Evolutionary conservation across 2,113 vertebrate species (phyloP).

Genomic region (Vulpes ferrilata): DNA sequence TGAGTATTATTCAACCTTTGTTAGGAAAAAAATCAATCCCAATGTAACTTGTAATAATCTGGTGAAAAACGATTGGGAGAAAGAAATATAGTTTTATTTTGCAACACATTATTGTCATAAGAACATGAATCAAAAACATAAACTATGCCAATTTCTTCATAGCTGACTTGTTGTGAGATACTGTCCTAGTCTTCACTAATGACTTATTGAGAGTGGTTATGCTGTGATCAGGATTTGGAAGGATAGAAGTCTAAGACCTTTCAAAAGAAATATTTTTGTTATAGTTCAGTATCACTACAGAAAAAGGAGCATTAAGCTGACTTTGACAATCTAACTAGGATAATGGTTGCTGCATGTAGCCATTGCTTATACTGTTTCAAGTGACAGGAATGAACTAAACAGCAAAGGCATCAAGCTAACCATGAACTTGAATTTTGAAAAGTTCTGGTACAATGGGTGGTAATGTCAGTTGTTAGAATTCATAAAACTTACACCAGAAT

Average conservation of each 20-base stretch:
- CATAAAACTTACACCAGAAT: not conserved
- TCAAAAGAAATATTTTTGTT: conserved; percentile 84
- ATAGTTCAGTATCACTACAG: conserved; percentile 79
- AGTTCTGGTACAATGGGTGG: conserved; percentile 72
- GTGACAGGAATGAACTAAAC: conserved; percentile 76
- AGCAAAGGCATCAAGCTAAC: conserved; percentile 72
- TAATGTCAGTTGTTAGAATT: conserved; percentile 63
- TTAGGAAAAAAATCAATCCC: conserved; percentile 61
- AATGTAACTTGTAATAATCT: conserved; percentile 71
- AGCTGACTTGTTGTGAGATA: conserved; percentile 84
- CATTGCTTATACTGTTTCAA: conserved; percentile 78
- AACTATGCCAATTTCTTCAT: conserved; percentile 84
- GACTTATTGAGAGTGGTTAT: conserved; percentile 86
- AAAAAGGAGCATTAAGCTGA: conserved; percentile 85
- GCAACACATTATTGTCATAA: conserved; percentile 84
- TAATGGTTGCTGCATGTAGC: conserved; percentile 73
- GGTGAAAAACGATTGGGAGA: conserved; percentile 18
- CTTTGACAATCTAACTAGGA: conserved; percentile 82
- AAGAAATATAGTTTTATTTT: conserved; percentile 81
- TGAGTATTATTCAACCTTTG: conserved; percentile 71
- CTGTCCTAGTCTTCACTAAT: conserved; percentile 85
- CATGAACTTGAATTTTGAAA: conserved; percentile 76
- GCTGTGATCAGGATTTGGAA: conserved; percentile 86
- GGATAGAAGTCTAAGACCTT: conserved; percentile 86
- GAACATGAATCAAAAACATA: conserved; percentile 84